These are phyloP conservation scores for Rhynchonycteris naso DNA, from an alignment of 2,797 vertebrate genomes.

Conservation along the genomic window DNA sequence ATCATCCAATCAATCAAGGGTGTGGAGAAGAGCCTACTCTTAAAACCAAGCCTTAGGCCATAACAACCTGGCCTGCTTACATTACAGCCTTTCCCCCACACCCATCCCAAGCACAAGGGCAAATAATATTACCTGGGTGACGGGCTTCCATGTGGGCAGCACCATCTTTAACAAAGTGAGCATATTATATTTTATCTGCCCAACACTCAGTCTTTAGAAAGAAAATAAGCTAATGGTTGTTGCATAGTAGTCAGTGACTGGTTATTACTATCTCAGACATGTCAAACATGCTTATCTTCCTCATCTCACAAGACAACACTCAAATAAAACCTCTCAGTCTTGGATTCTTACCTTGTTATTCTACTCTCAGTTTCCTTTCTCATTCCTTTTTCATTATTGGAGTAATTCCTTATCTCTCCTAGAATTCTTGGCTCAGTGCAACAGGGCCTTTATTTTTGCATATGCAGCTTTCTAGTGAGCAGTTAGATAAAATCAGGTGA, in stretches of 20 bases:
- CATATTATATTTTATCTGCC: too few species aligned
- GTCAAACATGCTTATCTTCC: background rate
- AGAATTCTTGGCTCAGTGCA: background rate
- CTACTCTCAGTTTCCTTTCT: background rate
- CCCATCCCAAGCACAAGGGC: too few species aligned
- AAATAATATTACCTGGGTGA: too few species aligned
- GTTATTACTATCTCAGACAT: background rate
- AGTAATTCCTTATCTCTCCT: background rate
- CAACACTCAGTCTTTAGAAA: background rate
- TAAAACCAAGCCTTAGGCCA: too few species aligned
- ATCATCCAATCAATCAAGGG: too few species aligned
- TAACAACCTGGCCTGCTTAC: too few species aligned
- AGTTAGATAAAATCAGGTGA: background rate
- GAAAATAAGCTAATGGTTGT: background rate
- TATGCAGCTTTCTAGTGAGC: background rate
- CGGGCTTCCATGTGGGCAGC: too few species aligned
- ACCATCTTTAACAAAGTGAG: too few species aligned
- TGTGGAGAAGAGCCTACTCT: too few species aligned
- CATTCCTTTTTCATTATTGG: background rate
- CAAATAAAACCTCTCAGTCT: background rate
- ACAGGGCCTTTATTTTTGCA: background rate
- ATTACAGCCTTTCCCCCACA: too few species aligned
- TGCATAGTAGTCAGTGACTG: background rate
- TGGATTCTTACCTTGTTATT: background rate
- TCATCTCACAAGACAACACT: background rate